A percentile compares a stretch with the other conserved stretches of the same genome.
phyloP scores from a whole-genome alignment of 2,113 vertebrate species.

The Lycaon pictus region DNA sequence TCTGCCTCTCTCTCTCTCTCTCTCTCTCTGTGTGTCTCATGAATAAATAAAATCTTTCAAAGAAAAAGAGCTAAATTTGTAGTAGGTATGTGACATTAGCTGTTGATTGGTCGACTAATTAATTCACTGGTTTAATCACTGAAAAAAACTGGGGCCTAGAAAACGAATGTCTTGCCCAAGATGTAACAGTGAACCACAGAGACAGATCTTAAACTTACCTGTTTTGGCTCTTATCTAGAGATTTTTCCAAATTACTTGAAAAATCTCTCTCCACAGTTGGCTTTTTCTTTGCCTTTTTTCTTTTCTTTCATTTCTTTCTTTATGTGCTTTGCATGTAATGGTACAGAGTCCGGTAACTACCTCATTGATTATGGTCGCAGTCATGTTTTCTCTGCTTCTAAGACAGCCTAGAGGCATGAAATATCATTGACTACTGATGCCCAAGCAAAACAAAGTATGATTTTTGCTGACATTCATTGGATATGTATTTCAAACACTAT shows the following conservation, averaged over 20 bases:
- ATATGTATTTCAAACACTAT: not conserved
- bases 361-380: not conserved
- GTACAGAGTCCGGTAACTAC: not conserved
- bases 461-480: not conserved
- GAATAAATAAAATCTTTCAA: too few species aligned
- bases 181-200: not conserved
- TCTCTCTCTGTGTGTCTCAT: too few species aligned
- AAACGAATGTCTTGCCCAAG: constrained; percentile 33
- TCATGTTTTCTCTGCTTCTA: not conserved
- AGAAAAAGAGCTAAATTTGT: not conserved
- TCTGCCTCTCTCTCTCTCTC: too few species aligned
- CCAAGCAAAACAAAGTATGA: not conserved
- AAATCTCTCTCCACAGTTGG: not conserved
- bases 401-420: not conserved
- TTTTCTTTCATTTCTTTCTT: too few species aligned
- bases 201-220: not conserved
- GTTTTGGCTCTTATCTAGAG: not conserved
- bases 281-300: not conserved
- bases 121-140: not conserved
- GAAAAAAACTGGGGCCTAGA: not conserved
- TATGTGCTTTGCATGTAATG: not conserved
- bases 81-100: not conserved
- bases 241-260: not conserved
- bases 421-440: not conserved
- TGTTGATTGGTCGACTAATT: not conserved